Base-by-base conservation (phyloP, 2,888 invertebrate genomes). In the Volucella inanis region DNA sequence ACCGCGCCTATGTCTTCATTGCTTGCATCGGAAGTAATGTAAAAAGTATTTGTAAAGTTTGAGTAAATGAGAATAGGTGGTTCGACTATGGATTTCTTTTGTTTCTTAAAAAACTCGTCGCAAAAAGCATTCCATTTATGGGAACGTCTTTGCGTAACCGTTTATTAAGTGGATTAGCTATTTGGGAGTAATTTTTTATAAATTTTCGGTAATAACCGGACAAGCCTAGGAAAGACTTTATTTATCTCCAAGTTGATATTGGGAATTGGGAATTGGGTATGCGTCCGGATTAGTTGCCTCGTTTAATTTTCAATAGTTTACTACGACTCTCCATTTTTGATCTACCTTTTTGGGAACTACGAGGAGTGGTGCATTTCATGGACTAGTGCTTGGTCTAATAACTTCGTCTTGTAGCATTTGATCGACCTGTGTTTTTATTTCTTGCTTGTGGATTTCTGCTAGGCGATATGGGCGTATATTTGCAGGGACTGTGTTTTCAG, bases 151-250 rank as follows among this genome's bases (percentile, higher is more conserved):
- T 70, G n/a, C 57, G 41, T 11, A 70, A 18, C 1, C 57, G 11
- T 70, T 70, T 70, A 18, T 55, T 55, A 14, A 70, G 15, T 14
- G 70, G 57, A 6, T 47, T 45, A 12, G 45, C 15, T 39, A 47
- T 39, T n/a, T 47, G 45, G n/a, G 57, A 55, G 52, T 57, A 57
- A 11, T 70, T 70, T 45, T 70, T 38, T 41, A 68, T 68, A n/a
- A 57, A 70, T 49, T 61, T 61, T 15, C 61, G 2, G 18, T 43
- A 61, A 11, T 45, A 61, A 9, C 41, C 61, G n/a, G 22, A 9
- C n/a, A 61, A 43, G 10, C 45, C 43, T 45, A 50, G 14, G 15
- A 65, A 50, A 6, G 50, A 65, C 43, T 50, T 65, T 39, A 65
- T 15, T 39, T 52, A n/a, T 22, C 22, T 18, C 68, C 43, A 9